Base-by-base conservation (phyloP, 2,888 invertebrate species). In the Polyploca ridens region DNA sequence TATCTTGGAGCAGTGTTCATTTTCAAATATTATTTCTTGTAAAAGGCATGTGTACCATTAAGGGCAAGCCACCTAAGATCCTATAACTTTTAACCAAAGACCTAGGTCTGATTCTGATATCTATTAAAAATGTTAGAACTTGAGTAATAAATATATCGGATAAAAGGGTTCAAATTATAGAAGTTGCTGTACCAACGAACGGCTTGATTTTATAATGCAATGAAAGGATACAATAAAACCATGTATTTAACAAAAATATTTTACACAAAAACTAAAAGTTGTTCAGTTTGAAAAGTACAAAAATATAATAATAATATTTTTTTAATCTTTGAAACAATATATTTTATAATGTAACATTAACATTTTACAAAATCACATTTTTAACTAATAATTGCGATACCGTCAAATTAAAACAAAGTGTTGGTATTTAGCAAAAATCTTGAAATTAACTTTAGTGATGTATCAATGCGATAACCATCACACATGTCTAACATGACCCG, bases 211-310 rank as follows among this genome's bases (percentile, higher is more conserved):
- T 41, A 41, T 27, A 13, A 61, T 49, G 19, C 71, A 69, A 66
- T 70, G 67, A 73, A 70, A 68, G 68, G 69, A 65, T 74, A 71
- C 69, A 80, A 81, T 79, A 79, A 79, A 83, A 84, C 81, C 74
- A 78, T 75, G 74, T 83, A 79, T 78, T 79, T 73, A 85, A 87
- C 83, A 19, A 61, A 61, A n/a, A 81, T 79, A 82, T 79, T 82
- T 82, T 83, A 82, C 82, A 85, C 79, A 84, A 84, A 82, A 75
- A 71, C 75, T 83, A 81, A 70, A 75, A 76, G 70, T 74, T 74
- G 76, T 86, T 86, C 78, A 75, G 76, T 79, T 82, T 76, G 79
- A 78, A 86, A 76, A 83, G 85, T 92, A 93, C 83, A 93, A 93
- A 92, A 93, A 93, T 93, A 91, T 87, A 86, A 85, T 85, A 84